phyloP scores from a whole-genome alignment of 2,113 vertebrate genomes.

The Pitta sordida region DNA sequence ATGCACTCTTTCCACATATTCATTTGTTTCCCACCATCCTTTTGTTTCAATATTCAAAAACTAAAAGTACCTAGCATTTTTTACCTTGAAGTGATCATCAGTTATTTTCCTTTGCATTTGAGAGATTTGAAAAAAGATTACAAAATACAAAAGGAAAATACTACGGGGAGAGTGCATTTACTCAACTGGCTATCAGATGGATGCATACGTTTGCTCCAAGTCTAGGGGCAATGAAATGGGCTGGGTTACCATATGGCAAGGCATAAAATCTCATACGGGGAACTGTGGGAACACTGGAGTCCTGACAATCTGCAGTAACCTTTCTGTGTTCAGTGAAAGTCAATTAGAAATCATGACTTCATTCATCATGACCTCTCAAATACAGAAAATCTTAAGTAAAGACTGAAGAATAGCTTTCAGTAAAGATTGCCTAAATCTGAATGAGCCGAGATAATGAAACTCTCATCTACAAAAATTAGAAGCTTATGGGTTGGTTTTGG shows the following conservation, averaged over 20 bases:
- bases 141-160: not conserved
- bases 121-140: not conserved
- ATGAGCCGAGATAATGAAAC: not conserved
- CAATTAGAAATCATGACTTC: constrained; percentile 12
- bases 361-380: not conserved
- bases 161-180: not conserved
- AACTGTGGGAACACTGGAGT: constrained; percentile 9
- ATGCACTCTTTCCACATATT: not conserved
- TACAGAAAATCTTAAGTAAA: not conserved
- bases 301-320: not conserved
- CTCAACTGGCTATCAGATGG: not conserved
- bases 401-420: not conserved
- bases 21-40: not conserved
- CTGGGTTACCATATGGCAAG: not conserved
- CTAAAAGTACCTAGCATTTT: not conserved
- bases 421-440: not conserved
- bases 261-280: not conserved
- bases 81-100: not conserved
- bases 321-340: constrained; percentile 10
- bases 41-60: not conserved
- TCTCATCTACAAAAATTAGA: not conserved
- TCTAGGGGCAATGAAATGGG: not conserved
- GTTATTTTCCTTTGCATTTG: not conserved
- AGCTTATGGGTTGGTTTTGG: no score
- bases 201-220: not conserved